These are phyloP conservation scores for Perizoma flavofasciatum DNA, from an alignment of 2,888 invertebrate genomes.

Conservation along the genomic window DNA sequence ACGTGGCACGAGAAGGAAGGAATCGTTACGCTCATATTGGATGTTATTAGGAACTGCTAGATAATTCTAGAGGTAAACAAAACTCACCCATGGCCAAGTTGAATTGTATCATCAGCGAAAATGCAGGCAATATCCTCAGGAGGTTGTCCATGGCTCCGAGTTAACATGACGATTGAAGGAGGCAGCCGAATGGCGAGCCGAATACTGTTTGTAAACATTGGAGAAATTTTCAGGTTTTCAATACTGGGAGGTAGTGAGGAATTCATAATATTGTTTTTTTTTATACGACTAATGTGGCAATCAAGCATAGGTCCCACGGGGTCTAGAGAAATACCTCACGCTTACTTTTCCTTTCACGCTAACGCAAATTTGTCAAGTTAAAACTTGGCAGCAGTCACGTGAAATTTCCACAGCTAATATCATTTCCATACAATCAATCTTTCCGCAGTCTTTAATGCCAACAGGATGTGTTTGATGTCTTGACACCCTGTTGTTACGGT, in stretches of 20 bases:
- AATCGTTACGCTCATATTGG: no score
- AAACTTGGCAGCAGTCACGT: no score
- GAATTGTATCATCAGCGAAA: constrained; percentile 6
- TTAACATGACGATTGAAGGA: constrained; percentile 38
- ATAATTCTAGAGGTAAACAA: background rate
- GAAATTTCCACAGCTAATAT: no score
- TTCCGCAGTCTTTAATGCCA: no score
- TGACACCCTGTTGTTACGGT: no score
- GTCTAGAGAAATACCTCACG: no score
- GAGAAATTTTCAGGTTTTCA: constrained; percentile 42
- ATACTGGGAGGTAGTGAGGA: constrained; percentile 48
- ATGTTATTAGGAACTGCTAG: background rate
- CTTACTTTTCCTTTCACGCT: no score
- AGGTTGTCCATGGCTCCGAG: constrained; percentile 26
- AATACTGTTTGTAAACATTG: constrained; percentile 64
- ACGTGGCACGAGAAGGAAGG: no score
- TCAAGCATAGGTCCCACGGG: background rate
- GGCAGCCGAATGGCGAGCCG: constrained; percentile 30
- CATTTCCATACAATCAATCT: no score
- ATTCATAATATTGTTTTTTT: background rate
- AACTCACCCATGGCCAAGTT: constrained; percentile 13
- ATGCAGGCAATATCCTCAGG: constrained; percentile 1
- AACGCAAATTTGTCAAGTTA: no score
- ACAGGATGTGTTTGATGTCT: no score
- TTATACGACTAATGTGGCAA: background rate